Conservation (phyloP, 2,888 invertebrate genomes). For the Nineta flava region DNA sequence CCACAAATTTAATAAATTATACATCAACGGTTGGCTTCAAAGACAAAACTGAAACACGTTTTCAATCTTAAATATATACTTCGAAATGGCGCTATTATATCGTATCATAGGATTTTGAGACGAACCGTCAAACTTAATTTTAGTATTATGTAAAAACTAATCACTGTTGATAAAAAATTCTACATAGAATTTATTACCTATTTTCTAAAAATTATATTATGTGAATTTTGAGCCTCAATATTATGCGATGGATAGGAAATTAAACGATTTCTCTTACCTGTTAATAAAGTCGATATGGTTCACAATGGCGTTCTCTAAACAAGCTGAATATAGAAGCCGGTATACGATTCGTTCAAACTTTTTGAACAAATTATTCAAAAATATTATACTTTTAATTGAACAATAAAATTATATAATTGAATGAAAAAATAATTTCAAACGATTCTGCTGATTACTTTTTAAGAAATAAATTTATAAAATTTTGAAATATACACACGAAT, state of each 20-base stretch:
- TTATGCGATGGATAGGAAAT: conserved; percentile 51
- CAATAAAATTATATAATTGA: not conserved
- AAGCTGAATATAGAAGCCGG: conserved; percentile 21
- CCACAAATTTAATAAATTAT: not conserved
- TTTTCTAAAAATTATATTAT: not conserved
- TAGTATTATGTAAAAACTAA: conserved; percentile 32
- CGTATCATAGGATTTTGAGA: conserved; percentile 56
- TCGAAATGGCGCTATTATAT: conserved; percentile 45
- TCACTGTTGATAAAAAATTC: conserved; percentile 7
- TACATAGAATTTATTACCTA: not conserved
- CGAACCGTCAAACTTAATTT: conserved; percentile 38
- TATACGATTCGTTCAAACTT: conserved; percentile 1
- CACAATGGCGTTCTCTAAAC: conserved; percentile 66
- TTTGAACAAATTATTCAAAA: not conserved
- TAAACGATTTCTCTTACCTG: conserved; percentile 48
- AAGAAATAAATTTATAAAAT: conserved; percentile 13
- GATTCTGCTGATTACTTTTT: conserved; percentile 11
- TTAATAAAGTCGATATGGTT: conserved; percentile 58
- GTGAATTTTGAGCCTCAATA: conserved; percentile 11
- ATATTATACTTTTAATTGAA: not conserved
- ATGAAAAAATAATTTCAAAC: conserved; percentile 3
- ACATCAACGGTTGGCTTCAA: not conserved
- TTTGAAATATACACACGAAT: conserved; percentile 20
- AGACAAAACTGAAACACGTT: conserved; percentile 15
- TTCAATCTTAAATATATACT: conserved; percentile 21